Evolutionary conservation across 2,888 invertebrate genomes (phyloP).

Genomic region (Megalurothrips usitatus): DNA sequence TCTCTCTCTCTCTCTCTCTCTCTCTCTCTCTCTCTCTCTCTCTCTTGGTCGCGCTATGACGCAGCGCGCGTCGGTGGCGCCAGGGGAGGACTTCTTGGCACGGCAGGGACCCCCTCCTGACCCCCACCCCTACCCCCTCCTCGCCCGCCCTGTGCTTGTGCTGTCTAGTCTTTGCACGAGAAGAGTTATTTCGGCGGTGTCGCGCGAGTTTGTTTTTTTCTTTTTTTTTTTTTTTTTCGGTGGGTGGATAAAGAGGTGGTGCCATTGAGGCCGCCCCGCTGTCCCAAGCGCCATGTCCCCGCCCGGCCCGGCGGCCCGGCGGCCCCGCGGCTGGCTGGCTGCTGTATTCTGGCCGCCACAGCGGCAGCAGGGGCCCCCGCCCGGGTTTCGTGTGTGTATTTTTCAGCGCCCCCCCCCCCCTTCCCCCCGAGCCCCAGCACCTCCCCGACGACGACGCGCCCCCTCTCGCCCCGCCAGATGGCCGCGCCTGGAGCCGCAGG

Average conservation of each 20-base stretch:
- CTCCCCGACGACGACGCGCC: too few relatives aligned
- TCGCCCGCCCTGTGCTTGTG: neutral
- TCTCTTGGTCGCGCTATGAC: too few relatives aligned
- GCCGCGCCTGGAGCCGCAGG: neutral
- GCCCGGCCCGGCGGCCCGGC: neutral
- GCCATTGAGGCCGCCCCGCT: neutral
- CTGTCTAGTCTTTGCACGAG: neutral
- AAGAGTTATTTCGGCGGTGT: too few relatives aligned
- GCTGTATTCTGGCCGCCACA: neutral
- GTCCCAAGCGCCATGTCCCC: neutral
- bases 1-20: too few relatives aligned
- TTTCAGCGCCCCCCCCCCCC: neutral
- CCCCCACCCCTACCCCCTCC: neutral
- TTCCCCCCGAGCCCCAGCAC: constrained; percentile 28
- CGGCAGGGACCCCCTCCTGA: neutral
- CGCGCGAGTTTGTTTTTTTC: too few relatives aligned
- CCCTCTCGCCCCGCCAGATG: constrained; percentile 28
- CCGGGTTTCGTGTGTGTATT: too few relatives aligned
- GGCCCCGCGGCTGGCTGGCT: neutral
- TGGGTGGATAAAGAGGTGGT: neutral
- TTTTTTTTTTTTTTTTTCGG: too few relatives aligned
- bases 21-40: too few relatives aligned
- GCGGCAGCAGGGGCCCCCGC: too few relatives aligned
- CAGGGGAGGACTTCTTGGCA: neutral
- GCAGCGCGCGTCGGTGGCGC: too few relatives aligned